These are phyloP conservation scores for Melanotus villosus DNA, from an alignment of 2,888 invertebrate species.

Conservation along the genomic window DNA sequence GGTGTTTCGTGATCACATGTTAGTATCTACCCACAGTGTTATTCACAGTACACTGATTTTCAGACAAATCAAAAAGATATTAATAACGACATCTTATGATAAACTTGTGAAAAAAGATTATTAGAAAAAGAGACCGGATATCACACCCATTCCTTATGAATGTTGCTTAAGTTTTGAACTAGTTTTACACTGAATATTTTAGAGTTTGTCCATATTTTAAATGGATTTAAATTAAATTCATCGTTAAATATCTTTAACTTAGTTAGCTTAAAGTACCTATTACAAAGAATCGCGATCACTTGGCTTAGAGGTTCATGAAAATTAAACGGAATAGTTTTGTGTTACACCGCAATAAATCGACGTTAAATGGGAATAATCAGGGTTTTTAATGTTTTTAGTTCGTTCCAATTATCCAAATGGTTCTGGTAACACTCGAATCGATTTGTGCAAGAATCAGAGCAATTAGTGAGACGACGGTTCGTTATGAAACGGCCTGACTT, in stretches of 20 bases:
- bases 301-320: too few species aligned
- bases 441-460: slow-evolving; percentile 12
- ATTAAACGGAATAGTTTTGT: too few species aligned
- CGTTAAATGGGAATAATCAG: background rate
- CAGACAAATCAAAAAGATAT: slow-evolving; percentile 2
- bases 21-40: background rate
- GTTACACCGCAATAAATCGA: too few species aligned
- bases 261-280: too few species aligned
- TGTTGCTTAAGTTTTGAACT: too few species aligned
- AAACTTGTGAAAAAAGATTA: background rate
- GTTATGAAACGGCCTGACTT: slow-evolving; percentile 3
- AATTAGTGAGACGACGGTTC: too few species aligned
- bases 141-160: background rate
- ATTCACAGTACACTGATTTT: background rate
- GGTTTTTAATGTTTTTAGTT: background rate
- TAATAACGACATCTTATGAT: slow-evolving; percentile 3
- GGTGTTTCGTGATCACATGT: background rate
- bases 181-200: too few species aligned
- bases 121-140: background rate
- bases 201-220: too few species aligned
- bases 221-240: too few species aligned
- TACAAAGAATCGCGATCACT: too few species aligned
- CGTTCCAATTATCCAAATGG: slow-evolving; percentile 2
- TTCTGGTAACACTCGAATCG: slow-evolving; percentile 3
- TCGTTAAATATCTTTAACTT: too few species aligned